Evolutionary conservation across 2,797 vertebrate genomes (phyloP).

Genomic region (Garrulus glandarius): DNA sequence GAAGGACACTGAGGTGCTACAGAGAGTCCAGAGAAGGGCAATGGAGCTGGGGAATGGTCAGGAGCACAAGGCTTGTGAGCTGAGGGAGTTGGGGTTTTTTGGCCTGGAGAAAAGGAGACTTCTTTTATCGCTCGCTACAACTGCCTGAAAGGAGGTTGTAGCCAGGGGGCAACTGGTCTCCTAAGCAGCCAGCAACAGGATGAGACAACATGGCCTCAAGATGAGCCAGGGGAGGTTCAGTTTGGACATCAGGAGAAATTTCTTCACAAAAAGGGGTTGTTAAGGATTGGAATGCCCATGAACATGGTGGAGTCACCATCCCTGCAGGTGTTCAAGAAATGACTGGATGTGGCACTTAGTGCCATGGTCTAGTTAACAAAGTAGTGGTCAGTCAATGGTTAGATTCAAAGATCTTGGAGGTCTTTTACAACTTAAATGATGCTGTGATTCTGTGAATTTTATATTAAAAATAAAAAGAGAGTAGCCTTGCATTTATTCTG

Average conservation of each 20-base stretch:
- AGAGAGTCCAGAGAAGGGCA: rapidly evolving
- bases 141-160: neutral
- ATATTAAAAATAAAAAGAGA: neutral
- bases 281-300: neutral
- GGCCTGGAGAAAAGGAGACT: neutral
- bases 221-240: neutral
- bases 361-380: neutral
- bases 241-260: neutral
- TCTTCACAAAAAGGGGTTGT: neutral
- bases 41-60: neutral
- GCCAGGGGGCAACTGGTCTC: rapidly evolving
- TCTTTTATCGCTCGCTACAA: neutral
- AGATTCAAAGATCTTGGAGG: neutral
- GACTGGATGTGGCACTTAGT: neutral
- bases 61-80: neutral
- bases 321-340: neutral
- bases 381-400: neutral
- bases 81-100: neutral
- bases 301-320: neutral
- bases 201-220: neutral
- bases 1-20: neutral
- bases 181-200: neutral
- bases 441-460: neutral
- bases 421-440: neutral
- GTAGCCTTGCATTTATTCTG: neutral